Evolutionary conservation across 2,888 invertebrate genomes (phyloP).

Genomic region (Stegophylla sp.): DNA sequence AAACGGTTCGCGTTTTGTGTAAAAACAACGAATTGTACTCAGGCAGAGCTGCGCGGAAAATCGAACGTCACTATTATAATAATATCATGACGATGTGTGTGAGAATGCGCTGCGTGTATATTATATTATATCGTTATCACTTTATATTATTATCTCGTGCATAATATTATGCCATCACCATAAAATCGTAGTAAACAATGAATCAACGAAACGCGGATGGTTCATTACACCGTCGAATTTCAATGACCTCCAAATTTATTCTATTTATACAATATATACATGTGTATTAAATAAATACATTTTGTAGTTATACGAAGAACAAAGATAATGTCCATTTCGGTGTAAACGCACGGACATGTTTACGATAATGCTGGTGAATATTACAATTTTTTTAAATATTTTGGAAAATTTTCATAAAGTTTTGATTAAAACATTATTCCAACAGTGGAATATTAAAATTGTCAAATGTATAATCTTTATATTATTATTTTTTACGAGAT

Average conservation of each 20-base stretch:
- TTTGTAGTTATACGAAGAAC: constrained; percentile 14
- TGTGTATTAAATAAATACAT: not conserved
- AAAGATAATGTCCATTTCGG: constrained; percentile 15
- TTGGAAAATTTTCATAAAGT: not conserved
- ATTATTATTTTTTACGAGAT: not conserved
- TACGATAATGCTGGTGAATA: too few relatives aligned
- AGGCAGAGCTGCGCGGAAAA: too few relatives aligned
- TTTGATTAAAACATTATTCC: not conserved
- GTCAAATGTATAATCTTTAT: not conserved
- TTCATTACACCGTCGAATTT: constrained; percentile 41
- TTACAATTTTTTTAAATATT: not conserved
- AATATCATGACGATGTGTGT: too few relatives aligned
- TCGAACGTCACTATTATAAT: not conserved
- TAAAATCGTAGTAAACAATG: constrained; percentile 35
- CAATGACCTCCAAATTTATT: constrained; percentile 37
- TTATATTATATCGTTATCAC: constrained; percentile 5
- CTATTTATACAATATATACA: not conserved
- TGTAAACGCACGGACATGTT: not conserved
- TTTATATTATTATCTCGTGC: constrained; percentile 2
- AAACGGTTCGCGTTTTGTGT: not conserved
- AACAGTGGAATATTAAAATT: not conserved
- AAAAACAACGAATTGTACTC: not conserved
- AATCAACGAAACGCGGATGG: constrained; percentile 40
- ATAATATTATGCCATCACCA: constrained; percentile 35
- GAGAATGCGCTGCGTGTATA: not conserved